These are phyloP conservation scores for Camponotus fellah DNA, from an alignment of 2,888 invertebrate species.

Conservation along the genomic window DNA sequence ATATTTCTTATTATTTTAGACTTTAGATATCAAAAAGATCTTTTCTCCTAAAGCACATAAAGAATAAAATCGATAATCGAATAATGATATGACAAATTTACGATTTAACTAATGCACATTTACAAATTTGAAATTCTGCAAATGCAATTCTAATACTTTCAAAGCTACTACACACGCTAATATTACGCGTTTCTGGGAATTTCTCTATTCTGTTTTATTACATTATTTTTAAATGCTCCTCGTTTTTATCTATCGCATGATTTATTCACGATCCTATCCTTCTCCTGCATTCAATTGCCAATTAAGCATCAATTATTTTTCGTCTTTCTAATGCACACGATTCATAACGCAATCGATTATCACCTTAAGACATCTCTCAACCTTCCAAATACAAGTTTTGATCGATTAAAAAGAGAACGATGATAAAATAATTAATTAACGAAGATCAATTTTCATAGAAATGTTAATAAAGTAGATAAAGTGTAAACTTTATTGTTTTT, in stretches of 20 bases:
- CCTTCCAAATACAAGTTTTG: not conserved
- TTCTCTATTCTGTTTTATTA: not conserved
- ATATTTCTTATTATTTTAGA: not conserved
- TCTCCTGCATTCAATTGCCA: slow-evolving; percentile 56
- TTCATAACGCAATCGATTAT: slow-evolving; percentile 12
- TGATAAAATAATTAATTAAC: slow-evolving; percentile 2
- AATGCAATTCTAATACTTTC: not conserved
- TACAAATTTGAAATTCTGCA: too few species aligned
- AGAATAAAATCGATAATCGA: slow-evolving; percentile 52
- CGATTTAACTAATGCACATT: not conserved
- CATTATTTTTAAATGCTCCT: slow-evolving; percentile 60
- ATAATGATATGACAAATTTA: not conserved
- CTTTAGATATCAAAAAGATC: slow-evolving; percentile 49
- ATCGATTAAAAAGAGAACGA: not conserved
- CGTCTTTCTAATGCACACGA: slow-evolving; percentile 55
- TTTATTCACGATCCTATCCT: slow-evolving; percentile 50
- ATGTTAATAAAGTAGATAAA: not conserved
- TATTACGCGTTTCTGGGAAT: slow-evolving; percentile 6
- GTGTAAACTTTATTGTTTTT: not conserved
- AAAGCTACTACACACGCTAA: not conserved
- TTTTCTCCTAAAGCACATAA: not conserved
- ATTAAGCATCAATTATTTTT: slow-evolving; percentile 47
- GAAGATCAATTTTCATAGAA: not conserved
- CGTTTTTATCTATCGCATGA: slow-evolving; percentile 61
- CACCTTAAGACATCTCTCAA: not conserved